Conservation (phyloP, 2,113 vertebrate genomes). For the Xenotilapia leptura region DNA sequence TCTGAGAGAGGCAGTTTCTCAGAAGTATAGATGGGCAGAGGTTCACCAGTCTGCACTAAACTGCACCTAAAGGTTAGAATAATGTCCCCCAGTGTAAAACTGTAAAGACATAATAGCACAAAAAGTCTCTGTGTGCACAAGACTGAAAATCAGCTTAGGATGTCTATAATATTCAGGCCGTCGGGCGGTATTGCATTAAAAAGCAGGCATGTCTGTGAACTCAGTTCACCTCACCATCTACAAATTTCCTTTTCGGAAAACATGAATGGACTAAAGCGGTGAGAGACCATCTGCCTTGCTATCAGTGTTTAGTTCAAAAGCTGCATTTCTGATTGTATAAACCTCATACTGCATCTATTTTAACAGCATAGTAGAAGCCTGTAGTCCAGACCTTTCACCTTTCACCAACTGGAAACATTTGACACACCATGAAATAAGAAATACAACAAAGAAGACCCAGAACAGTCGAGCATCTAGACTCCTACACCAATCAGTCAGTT, state of each 20-base stretch:
- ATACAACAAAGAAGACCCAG: not conserved
- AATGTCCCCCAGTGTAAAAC: not conserved
- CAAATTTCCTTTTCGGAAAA: not conserved
- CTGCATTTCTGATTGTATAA: not conserved
- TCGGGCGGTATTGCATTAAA: not conserved
- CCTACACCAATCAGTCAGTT: not conserved
- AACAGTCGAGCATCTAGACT: not conserved
- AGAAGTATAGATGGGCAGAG: not conserved
- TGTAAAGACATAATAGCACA: not conserved
- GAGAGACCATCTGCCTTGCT: not conserved
- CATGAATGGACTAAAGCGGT: not conserved
- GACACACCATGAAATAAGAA: not conserved
- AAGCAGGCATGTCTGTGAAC: not conserved
- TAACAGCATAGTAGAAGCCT: not conserved
- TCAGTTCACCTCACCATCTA: not conserved
- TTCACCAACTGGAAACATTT: not conserved
- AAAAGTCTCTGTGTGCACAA: not conserved
- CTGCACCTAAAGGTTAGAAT: not conserved
- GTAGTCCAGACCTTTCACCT: not conserved
- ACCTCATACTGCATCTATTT: not conserved
- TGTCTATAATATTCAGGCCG: not conserved
- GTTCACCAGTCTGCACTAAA: not conserved
- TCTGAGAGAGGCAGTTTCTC: not conserved
- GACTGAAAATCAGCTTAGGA: not conserved
- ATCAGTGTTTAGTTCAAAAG: not conserved